Evolutionary conservation across 2,888 invertebrate genomes (phyloP), one percentile per base, ranked within the genome.

Genomic region (Mayetiola destructor): DNA sequence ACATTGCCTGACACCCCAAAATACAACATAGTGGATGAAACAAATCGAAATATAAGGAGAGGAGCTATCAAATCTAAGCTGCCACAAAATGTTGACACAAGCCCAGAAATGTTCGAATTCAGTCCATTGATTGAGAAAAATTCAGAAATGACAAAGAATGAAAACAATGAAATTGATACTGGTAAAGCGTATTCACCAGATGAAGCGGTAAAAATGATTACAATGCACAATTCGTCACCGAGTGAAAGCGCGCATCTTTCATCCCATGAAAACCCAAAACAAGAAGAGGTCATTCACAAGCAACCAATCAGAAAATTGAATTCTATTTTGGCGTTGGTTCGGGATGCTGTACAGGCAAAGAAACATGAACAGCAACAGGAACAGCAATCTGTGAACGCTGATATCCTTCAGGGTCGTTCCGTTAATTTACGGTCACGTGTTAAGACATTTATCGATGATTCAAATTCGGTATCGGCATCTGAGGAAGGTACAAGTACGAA

Each of bases 21-120:
- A 53, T 59, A 59, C 58, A 64, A 76, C 62, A 68, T 79, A 21
- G 68, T 80, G 9, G 76, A 76, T 67, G 73, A 75, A 39, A 79
- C 78, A 66, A 75, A 76, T 32, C 6, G 60, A 58, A 60, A 65
- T n/a, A 57, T 63, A 23, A 58, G 59, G 48, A 56, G 61, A 54
- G 39, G 60, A 16, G 48, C 62, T 55, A 52, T n/a, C 56, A 10
- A 60, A 59, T 55, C 66, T 27, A 48, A 59, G 48, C 59, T 59
- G 21, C 39, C 16, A 39, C 6, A 12, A 36, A 4, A 16, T 8
- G 21, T 20, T 2, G 21, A 23, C 10, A 40, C 6, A 18, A 66
- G 67, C 57, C 66, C 69, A 5, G 63, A 70, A 52, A 64, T 69
- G 8, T 72, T 71, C 58, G 68, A 65, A 59, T 69, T 70, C 35